These are phyloP conservation scores for Ariopsis seemanni DNA, from an alignment of 2,113 vertebrate species.

Conservation along the genomic window DNA sequence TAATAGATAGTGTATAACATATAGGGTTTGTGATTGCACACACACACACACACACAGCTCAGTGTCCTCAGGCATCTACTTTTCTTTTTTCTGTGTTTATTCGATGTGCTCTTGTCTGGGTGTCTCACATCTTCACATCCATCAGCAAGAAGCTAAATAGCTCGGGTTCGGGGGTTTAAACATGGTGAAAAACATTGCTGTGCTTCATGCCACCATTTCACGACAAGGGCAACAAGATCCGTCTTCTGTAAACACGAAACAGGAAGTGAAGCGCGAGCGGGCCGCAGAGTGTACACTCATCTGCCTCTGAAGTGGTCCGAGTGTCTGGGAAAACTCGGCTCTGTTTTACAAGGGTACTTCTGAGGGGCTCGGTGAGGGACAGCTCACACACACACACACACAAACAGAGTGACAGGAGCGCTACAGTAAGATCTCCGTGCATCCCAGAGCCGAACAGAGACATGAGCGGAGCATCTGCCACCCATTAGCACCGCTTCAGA, in stretches of 20 bases:
- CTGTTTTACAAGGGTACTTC: conserved; percentile 43
- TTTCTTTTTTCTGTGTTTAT: conserved; percentile 20
- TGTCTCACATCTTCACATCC: conserved; percentile 34
- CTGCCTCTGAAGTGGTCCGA: conserved; percentile 32
- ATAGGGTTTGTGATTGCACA: not conserved
- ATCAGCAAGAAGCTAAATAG: conserved; percentile 21
- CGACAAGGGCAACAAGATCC: conserved; percentile 38
- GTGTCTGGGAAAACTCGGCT: conserved; percentile 35
- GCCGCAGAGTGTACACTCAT: conserved; percentile 24
- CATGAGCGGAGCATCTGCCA: conserved; percentile 31
- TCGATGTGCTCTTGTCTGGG: conserved; percentile 6
- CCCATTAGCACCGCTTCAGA: conserved; percentile 25
- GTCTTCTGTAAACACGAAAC: conserved; percentile 39
- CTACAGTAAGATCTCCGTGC: conserved; percentile 22
- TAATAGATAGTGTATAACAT: too few relatives aligned
- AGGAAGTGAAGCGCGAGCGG: conserved; percentile 34
- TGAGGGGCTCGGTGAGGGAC: conserved; percentile 37
- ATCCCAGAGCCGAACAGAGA: conserved; percentile 17
- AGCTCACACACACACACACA: conserved; percentile 23
- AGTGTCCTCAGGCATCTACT: not conserved
- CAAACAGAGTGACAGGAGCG: conserved; percentile 21
- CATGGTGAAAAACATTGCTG: conserved; percentile 16
- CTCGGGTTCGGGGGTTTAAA: conserved; percentile 7
- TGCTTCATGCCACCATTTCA: conserved; percentile 29
- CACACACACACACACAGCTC: not conserved